Percentiles rank a stretch among this genome's conserved stretches.
These are phyloP conservation scores for Malurus melanocephalus DNA, from an alignment of 2,113 vertebrate genomes.

Conservation along the genomic window DNA sequence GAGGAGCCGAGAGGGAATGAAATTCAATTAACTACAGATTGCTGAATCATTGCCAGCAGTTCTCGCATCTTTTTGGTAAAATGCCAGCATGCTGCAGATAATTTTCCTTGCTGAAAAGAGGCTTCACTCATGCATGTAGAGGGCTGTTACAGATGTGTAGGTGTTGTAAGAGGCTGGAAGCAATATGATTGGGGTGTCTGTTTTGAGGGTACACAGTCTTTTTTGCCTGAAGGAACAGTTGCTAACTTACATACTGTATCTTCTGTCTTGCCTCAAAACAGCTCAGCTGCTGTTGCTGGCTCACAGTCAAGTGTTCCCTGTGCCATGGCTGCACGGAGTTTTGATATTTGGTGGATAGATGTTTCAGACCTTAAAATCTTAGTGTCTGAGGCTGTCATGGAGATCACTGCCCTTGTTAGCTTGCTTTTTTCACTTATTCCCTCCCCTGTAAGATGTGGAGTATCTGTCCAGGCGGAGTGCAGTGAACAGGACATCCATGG, in stretches of 20 bases:
- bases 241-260: rapidly evolving
- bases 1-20: slow-evolving; percentile 5
- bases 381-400: neutral
- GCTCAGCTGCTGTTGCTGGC: neutral
- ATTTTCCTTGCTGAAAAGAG: neutral
- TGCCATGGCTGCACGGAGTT: neutral
- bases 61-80: slow-evolving; percentile 32
- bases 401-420: neutral
- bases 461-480: neutral
- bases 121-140: neutral
- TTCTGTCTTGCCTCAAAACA: neutral
- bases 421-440: neutral
- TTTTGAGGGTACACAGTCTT: neutral
- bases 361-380: neutral
- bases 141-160: neutral
- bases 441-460: neutral
- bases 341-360: neutral
- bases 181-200: neutral
- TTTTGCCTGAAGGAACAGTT: neutral
- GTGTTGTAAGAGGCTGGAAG: neutral
- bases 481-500: neutral
- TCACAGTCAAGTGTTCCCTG: neutral
- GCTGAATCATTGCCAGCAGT: slow-evolving; percentile 38
- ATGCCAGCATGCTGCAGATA: slow-evolving; percentile 44
- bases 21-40: slow-evolving; percentile 49